These are phyloP conservation scores for Folsomia manolachei DNA, from an alignment of 2,888 invertebrate genomes.

Conservation along the genomic window DNA sequence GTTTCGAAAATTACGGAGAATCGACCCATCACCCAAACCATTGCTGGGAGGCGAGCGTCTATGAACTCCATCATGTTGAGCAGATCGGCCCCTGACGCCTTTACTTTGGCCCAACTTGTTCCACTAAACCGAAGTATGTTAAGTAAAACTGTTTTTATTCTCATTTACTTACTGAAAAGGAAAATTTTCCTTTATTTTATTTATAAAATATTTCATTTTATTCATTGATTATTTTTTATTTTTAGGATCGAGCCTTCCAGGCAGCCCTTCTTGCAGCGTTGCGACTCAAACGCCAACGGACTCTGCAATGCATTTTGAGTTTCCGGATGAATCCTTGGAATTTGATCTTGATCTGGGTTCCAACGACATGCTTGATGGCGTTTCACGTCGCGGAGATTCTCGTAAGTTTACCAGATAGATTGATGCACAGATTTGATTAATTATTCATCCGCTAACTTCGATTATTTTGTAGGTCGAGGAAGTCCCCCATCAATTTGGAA, in stretches of 20 bases:
- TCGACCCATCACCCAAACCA: background rate
- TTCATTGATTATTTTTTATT: too few relatives aligned
- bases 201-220: too few relatives aligned
- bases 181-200: too few relatives aligned
- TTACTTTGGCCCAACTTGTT: background rate
- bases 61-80: background rate
- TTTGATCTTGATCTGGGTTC: background rate
- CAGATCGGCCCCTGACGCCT: background rate
- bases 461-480: background rate
- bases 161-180: too few relatives aligned
- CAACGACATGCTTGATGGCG: background rate
- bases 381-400: background rate
- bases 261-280: constrained; percentile 10
- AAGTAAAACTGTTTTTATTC: background rate
- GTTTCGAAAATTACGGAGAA: background rate
- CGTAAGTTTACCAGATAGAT: too few relatives aligned
- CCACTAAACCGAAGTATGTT: background rate
- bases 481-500: background rate
- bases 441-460: too few relatives aligned
- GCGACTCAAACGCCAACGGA: constrained; percentile 35
- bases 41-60: background rate
- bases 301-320: constrained; percentile 20
- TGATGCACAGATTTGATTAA: too few relatives aligned
- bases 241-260: constrained; percentile 7
- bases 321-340: constrained; percentile 23